Conservation (phyloP, 1,140 invertebrate species). For the Scaptodrosophila lebanonensis region DNA sequence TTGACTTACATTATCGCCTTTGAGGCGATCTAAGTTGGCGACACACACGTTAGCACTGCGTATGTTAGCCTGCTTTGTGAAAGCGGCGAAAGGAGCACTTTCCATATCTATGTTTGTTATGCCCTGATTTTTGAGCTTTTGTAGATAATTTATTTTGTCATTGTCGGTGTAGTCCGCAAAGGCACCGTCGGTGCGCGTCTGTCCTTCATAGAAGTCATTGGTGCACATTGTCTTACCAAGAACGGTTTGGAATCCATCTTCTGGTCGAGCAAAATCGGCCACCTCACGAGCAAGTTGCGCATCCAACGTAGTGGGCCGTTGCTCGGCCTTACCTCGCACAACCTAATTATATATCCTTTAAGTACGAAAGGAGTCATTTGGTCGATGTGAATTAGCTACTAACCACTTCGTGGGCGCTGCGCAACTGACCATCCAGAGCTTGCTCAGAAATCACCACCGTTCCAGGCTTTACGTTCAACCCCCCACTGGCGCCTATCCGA, state of each 20-base stretch:
- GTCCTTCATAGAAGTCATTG: conserved; percentile 97
- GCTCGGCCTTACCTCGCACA: background rate
- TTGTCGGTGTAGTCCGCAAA: conserved; percentile 93
- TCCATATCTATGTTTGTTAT: conserved; percentile 99
- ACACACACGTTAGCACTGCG: conserved; percentile 94
- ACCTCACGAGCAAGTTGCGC: conserved; percentile 85
- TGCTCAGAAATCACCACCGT: conserved; percentile 83
- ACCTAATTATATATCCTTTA: too few relatives aligned
- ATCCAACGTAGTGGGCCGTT: conserved; percentile 87
- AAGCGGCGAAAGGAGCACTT: conserved; percentile 86
- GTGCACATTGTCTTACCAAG: conserved; percentile 95
- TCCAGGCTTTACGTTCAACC: conserved; percentile 84
- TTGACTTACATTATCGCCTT: conserved; percentile 90
- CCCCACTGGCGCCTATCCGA: conserved; percentile 85
- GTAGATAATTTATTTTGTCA: conserved; percentile 92
- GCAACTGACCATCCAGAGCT: conserved; percentile 81
- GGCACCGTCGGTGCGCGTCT: conserved; percentile 94
- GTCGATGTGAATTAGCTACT: too few relatives aligned
- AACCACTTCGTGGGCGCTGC: conserved; percentile 81
- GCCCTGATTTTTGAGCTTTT: conserved; percentile 84
- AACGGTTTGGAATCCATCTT: conserved; percentile 87
- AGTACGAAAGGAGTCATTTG: too few relatives aligned
- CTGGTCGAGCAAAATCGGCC: conserved; percentile 80
- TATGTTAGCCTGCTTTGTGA: conserved; percentile 93
- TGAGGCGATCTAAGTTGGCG: conserved; percentile 90